phyloP scores from a whole-genome alignment of 2,888 invertebrate species.

The Mechanitis mazaeus region DNA sequence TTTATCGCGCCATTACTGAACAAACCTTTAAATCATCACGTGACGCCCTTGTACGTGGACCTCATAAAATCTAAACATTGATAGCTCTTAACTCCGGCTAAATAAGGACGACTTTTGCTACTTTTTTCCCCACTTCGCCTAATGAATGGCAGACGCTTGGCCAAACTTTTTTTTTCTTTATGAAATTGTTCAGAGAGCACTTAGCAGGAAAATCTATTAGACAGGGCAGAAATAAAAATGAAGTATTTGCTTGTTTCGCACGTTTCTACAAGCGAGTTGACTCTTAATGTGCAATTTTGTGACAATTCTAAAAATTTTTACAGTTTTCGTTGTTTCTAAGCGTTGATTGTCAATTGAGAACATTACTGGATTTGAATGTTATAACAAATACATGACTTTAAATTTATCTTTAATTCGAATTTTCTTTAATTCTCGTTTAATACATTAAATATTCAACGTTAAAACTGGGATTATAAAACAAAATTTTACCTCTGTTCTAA shows the following conservation, averaged over 20 bases:
- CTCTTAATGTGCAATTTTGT: conserved; percentile 25
- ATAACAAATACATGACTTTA: no score
- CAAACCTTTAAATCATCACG: conserved; percentile 73
- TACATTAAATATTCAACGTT: no score
- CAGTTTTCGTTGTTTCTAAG: conserved; percentile 9
- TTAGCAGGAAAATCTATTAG: conserved; percentile 69
- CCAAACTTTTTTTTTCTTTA: conserved; percentile 65
- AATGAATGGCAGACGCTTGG: conserved; percentile 67
- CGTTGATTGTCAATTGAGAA: conserved; percentile 3
- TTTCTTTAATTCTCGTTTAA: no score
- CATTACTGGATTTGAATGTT: neutral
- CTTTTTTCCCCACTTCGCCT: conserved; percentile 37
- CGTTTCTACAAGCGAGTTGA: conserved; percentile 27
- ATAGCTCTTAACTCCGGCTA: conserved; percentile 9
- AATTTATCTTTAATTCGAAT: no score
- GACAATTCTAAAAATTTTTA: conserved; percentile 20
- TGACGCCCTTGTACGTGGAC: conserved; percentile 63
- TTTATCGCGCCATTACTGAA: conserved; percentile 76
- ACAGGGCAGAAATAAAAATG: conserved; percentile 44
- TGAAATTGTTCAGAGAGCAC: conserved; percentile 68
- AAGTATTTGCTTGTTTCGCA: conserved; percentile 31
- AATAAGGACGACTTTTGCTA: conserved; percentile 16
- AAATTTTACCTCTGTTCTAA: neutral
- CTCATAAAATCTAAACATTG: conserved; percentile 9
- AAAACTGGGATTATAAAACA: neutral